Base-by-base conservation (phyloP, 2,888 invertebrate genomes). In the Microchrysa polita region DNA sequence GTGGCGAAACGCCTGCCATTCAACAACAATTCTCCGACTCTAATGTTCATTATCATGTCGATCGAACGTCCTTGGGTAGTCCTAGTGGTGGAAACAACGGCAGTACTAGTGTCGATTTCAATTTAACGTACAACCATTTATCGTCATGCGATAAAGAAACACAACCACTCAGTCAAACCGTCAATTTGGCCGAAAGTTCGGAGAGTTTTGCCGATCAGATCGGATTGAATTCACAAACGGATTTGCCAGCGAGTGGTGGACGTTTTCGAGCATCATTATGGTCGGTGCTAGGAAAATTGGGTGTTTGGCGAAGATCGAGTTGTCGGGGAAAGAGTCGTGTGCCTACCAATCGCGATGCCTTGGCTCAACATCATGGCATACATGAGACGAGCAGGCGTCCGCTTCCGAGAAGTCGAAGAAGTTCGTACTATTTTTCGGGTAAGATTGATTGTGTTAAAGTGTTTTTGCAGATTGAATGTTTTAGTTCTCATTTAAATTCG, bases 401-500 rank as follows among this genome's bases (percentile, higher is more conserved):
- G 18, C 55, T 40, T 14, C 18, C 23, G 16, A 27, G 27, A 9
- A 79, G 84, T 40, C 55, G 69, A 9, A 80, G 84, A 76, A 84
- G 82, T 77, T 84, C 84, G 63, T 84, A 83, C 76, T 84, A 83
- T 74, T 84, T 82, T 78, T 83, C 84, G 76, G 84, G 84, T 84
- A 83, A 80, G 7, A n/a, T 5, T 16, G 14, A 7, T 34, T 34
- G 27, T 59, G 23, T 60, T 53, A 10, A 71, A n/a, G n/a, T n/a
- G n/a, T n/a, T n/a, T n/a, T n/a, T n/a, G n/a, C n/a, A n/a, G 42
- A 9, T 18, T 65, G 65, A 16, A 65, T 4, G 10, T 12, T 48
- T 48, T n/a, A n/a, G 4, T 20, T 5, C 42, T 59, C n/a, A 42
- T 63, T 63, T 18, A 63, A 40, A 40, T 44, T 18, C 20, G 22